Conservation (phyloP, 2,113 vertebrate species). For the Pelodiscus sinensis region DNA sequence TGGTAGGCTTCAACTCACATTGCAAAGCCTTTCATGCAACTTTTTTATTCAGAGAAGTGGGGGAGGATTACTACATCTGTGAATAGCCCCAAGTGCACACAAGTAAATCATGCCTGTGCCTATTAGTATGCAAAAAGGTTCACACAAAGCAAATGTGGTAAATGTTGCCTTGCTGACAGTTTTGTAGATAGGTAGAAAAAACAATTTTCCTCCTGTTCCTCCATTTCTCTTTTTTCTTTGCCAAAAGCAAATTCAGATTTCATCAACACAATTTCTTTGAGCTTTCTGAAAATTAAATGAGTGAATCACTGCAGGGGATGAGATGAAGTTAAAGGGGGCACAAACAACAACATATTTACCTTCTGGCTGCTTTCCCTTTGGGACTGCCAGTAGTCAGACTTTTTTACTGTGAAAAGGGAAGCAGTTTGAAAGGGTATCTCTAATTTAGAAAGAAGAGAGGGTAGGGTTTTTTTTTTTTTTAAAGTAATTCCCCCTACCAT, state of each 20-base stretch:
- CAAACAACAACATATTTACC: conserved; percentile 14
- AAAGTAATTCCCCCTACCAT: background rate
- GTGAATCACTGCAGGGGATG: conserved; percentile 12
- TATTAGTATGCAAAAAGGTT: conserved; percentile 25
- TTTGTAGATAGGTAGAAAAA: conserved; percentile 13
- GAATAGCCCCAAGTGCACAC: background rate
- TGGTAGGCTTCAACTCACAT: background rate
- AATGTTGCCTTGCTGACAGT: background rate
- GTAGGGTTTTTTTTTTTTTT: background rate
- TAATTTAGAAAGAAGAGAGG: background rate
- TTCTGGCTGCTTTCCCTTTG: background rate
- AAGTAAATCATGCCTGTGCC: background rate
- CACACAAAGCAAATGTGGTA: conserved; percentile 2
- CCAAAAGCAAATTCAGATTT: conserved; percentile 31
- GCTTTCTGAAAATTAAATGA: conserved; percentile 29
- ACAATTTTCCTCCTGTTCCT: background rate
- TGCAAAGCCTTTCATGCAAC: conserved; percentile 23
- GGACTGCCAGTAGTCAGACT: background rate
- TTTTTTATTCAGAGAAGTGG: background rate
- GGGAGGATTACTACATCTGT: background rate
- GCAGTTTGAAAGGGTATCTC: background rate
- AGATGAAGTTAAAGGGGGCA: background rate
- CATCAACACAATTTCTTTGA: background rate
- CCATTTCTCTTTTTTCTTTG: background rate
- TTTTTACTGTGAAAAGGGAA: background rate